Conservation (phyloP, 2,888 invertebrate species). For the Drosophila glabriapex region DNA sequence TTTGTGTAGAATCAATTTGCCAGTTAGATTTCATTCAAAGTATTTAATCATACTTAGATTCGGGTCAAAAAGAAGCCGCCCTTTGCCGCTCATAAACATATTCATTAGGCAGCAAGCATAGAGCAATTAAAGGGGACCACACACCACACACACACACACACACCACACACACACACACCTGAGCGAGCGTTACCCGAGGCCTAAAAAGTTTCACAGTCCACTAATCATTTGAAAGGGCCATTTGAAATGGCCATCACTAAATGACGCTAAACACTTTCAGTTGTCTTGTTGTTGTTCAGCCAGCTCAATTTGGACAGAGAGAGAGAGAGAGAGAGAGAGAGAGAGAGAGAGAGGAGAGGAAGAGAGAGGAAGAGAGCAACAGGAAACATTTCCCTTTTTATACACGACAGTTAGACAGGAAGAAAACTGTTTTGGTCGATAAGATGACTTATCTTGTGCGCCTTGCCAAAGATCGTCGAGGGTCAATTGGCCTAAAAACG, state of each 20-base stretch:
- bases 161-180: background rate
- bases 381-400: constrained; percentile 53
- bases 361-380: constrained; percentile 4
- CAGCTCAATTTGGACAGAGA: background rate
- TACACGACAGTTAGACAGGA: constrained; percentile 39
- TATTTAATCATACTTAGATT: constrained; percentile 51
- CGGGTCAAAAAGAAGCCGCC: constrained; percentile 51
- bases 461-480: constrained; percentile 11
- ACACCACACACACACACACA: constrained; percentile 10
- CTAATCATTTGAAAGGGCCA: background rate
- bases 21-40: constrained; percentile 10
- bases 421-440: constrained; percentile 38
- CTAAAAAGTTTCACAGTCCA: constrained; percentile 7
- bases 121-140: constrained; percentile 39
- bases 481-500: constrained; percentile 36
- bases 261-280: constrained; percentile 27
- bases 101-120: constrained; percentile 31
- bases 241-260: background rate
- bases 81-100: constrained; percentile 21
- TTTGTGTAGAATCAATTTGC: constrained; percentile 23
- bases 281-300: constrained; percentile 6
- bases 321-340: background rate
- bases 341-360: background rate
- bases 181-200: constrained; percentile 7
- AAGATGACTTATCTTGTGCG: background rate